A percentile compares a stretch with the other conserved stretches of the same genome.
phyloP scores from a whole-genome alignment of 2,797 vertebrate species.

The Ctenosaura bakeri region DNA sequence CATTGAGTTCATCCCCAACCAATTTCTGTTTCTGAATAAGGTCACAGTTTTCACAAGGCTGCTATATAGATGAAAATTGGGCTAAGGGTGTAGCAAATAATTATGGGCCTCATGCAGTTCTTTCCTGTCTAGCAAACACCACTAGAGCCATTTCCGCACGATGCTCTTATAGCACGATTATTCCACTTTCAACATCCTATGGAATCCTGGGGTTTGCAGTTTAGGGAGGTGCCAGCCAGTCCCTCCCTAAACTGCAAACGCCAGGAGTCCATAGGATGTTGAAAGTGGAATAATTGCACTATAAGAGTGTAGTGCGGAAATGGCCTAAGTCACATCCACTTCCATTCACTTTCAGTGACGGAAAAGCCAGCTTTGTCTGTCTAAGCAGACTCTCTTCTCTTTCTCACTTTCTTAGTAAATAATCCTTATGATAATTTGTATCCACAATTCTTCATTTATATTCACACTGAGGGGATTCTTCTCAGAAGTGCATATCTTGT shows the following conservation, averaged over 20 bases:
- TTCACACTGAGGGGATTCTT: neutral
- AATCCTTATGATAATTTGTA: neutral
- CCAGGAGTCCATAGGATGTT: too few relatives aligned
- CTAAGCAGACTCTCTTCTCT: neutral
- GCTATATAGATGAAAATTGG: neutral
- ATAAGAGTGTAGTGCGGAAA: too few relatives aligned
- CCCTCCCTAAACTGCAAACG: too few relatives aligned
- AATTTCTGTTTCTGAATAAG: neutral
- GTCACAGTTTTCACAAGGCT: neutral
- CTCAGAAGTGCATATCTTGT: neutral
- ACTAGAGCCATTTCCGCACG: too few relatives aligned
- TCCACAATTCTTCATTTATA: neutral
- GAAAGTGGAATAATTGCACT: too few relatives aligned
- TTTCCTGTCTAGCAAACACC: neutral
- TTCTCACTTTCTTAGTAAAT: rapidly evolving
- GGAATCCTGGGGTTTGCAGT: too few relatives aligned
- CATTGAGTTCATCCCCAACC: too few relatives aligned
- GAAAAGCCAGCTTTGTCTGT: neutral
- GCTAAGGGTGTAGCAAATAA: neutral
- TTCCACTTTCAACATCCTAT: too few relatives aligned
- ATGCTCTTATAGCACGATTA: too few relatives aligned
- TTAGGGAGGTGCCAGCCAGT: too few relatives aligned
- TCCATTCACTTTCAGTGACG: neutral
- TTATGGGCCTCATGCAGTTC: neutral
- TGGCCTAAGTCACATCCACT: neutral